These are phyloP conservation scores for Urophycis tenuis DNA, from an alignment of 2,797 vertebrate genomes.

Conservation along the genomic window DNA sequence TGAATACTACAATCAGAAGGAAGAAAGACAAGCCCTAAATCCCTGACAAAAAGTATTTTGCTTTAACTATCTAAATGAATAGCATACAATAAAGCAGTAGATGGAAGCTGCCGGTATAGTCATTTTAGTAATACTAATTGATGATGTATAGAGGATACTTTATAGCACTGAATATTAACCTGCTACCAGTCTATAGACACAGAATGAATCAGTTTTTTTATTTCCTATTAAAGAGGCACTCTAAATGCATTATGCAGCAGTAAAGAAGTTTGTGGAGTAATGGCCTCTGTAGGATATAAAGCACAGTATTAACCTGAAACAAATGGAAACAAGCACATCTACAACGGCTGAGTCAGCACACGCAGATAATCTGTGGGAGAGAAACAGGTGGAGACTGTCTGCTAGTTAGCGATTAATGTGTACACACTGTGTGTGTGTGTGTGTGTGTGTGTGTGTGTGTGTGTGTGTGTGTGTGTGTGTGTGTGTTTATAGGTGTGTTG, in stretches of 20 bases:
- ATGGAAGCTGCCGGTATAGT: too few species aligned
- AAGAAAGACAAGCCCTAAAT: neutral
- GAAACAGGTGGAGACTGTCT: constrained; percentile 49
- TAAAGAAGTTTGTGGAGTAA: neutral
- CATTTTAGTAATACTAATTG: neutral
- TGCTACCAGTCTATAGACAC: neutral
- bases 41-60: neutral
- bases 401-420: neutral
- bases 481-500: neutral
- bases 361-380: constrained; percentile 57
- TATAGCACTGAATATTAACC: neutral
- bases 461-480: neutral
- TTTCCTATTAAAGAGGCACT: neutral
- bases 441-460: constrained; percentile 1
- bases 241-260: neutral
- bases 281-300: neutral
- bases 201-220: neutral
- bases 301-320: neutral
- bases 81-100: neutral
- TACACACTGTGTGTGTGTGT: neutral
- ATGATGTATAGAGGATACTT: constrained; percentile 1
- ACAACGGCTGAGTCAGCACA: constrained; percentile 27
- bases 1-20: neutral
- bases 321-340: constrained; percentile 20
- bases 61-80: neutral